These are phyloP conservation scores for Myodes glareolus DNA, from an alignment of 2,113 vertebrate species.

Conservation along the genomic window DNA sequence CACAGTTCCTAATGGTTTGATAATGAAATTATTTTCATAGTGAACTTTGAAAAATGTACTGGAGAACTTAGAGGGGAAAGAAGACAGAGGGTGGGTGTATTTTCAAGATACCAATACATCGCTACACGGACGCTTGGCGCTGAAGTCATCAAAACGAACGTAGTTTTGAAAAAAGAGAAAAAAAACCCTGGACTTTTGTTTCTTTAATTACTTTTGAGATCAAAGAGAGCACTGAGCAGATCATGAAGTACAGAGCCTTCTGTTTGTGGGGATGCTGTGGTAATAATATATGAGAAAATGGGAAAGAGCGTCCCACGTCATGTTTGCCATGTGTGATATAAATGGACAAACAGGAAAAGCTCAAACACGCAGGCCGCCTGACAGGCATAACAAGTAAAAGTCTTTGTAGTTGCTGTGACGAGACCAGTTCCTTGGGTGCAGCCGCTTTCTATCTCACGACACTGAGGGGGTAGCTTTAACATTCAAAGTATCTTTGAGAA, in stretches of 20 bases:
- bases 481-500: neutral
- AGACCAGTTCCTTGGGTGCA: neutral
- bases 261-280: neutral
- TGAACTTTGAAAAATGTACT: conserved; percentile 30
- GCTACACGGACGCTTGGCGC: neutral
- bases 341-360: neutral
- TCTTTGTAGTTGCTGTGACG: neutral
- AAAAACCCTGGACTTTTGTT: neutral
- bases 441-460: neutral
- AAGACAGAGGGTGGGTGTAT: neutral
- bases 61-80: neutral
- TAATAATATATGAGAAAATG: neutral
- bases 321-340: neutral
- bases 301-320: neutral
- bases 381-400: neutral
- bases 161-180: neutral
- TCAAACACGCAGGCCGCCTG: neutral
- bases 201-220: neutral
- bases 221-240: neutral
- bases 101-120: neutral
- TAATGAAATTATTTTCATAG: conserved; percentile 26
- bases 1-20: neutral
- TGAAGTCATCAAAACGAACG: neutral
- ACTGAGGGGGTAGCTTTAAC: neutral
- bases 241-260: neutral